phyloP scores from a whole-genome alignment of 2,113 vertebrate genomes.

The Aptenodytes patagonicus region DNA sequence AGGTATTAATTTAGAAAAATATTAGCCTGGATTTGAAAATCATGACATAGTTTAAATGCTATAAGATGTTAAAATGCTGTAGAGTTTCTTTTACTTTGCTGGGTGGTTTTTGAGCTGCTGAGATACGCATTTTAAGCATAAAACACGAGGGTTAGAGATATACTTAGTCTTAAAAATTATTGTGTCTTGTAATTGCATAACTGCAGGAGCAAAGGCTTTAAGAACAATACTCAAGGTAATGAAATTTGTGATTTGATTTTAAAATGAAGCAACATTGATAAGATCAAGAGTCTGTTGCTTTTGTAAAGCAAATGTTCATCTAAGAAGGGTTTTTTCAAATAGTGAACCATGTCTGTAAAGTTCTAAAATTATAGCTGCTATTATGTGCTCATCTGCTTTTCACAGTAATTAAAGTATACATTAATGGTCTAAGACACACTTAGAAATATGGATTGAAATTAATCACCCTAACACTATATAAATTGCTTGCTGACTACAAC shows the following conservation, averaged over 20 bases:
- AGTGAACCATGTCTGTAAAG: neutral
- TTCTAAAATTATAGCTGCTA: conserved; percentile 10
- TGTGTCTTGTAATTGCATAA: neutral
- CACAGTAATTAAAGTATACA: neutral
- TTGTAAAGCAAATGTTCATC: neutral
- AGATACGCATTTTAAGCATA: neutral
- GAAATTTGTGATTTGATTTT: conserved; percentile 4
- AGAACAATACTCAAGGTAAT: neutral
- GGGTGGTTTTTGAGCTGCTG: neutral
- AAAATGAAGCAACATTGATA: neutral
- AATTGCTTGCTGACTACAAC: neutral
- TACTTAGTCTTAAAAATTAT: neutral
- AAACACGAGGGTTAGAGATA: neutral
- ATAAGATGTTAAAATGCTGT: neutral
- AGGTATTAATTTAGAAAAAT: neutral
- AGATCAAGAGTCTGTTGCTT: neutral
- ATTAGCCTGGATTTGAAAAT: neutral
- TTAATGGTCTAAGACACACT: neutral
- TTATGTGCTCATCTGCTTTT: neutral
- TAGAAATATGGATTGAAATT: neutral
- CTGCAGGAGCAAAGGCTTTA: neutral
- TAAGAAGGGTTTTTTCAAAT: neutral
- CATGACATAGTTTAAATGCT: neutral
- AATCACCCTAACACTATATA: neutral
- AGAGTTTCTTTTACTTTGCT: neutral